phyloP scores from a whole-genome alignment of 23 tunicate genomes.

The Clavelina lepadiformis region DNA sequence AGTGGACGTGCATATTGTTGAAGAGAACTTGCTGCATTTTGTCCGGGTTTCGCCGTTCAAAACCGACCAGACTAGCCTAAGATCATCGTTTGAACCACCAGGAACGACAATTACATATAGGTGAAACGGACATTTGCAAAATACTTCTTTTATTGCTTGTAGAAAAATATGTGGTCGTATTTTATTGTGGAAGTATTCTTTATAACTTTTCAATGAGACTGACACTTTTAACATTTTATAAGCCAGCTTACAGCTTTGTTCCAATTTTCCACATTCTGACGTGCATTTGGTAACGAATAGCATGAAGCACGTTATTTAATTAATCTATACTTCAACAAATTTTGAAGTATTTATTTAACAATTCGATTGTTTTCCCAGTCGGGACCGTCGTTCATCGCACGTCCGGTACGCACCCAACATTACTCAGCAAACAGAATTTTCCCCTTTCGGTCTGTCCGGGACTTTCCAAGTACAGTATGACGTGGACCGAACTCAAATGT shows the following conservation, averaged over 20 bases:
- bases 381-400: slow-evolving; percentile 29
- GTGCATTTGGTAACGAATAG: too few species aligned
- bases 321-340: not conserved
- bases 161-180: too few species aligned
- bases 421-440: slow-evolving; percentile 55
- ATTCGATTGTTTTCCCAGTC: slow-evolving; percentile 28
- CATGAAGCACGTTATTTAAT: not conserved
- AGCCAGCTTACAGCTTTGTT: too few species aligned
- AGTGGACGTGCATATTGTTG: slow-evolving; percentile 68
- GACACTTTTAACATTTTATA: too few species aligned
- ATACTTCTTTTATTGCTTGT: not conserved
- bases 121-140: slow-evolving; percentile 9
- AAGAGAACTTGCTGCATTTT: slow-evolving; percentile 37
- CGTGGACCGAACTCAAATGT: slow-evolving; percentile 34
- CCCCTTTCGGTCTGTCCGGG: slow-evolving; percentile 79
- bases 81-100: slow-evolving; percentile 20
- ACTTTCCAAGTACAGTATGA: slow-evolving; percentile 58
- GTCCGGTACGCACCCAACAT: slow-evolving; percentile 54
- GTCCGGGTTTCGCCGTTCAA: slow-evolving; percentile 67
- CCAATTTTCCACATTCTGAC: too few species aligned
- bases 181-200: too few species aligned
- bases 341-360: too few species aligned
- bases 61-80: slow-evolving; percentile 49
- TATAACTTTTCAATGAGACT: too few species aligned
- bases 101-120: slow-evolving; percentile 46